Evolutionary conservation across 2,797 vertebrate species (phyloP).

Genomic region (Notoglanidium macrostoma): DNA sequence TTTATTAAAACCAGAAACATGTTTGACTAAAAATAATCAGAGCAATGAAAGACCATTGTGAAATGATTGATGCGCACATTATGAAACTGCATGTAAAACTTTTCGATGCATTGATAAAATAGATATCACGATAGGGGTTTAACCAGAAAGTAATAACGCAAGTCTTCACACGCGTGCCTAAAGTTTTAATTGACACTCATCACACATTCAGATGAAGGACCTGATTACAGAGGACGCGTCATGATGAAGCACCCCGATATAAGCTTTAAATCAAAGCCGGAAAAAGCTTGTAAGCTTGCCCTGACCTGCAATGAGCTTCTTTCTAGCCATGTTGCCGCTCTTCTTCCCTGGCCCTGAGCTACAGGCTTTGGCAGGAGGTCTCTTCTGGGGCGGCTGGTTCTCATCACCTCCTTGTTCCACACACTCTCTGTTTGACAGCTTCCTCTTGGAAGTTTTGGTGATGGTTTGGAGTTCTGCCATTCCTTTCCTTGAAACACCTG

Average conservation of each 20-base stretch:
- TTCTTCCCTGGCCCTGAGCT: conserved; percentile 65
- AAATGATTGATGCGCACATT: background rate
- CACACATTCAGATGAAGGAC: conserved; percentile 7
- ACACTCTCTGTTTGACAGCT: conserved; percentile 74
- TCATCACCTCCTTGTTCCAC: conserved; percentile 71
- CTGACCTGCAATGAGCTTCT: conserved; percentile 87
- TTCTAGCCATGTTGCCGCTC: conserved; percentile 68
- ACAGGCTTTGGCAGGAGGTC: conserved; percentile 65
- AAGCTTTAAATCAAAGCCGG: conserved; percentile 70
- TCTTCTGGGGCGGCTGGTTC: conserved; percentile 79
- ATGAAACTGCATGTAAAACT: background rate
- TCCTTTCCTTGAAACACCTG: conserved; percentile 64
- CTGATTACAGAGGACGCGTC: background rate
- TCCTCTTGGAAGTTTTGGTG: conserved; percentile 79
- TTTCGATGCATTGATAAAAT: background rate
- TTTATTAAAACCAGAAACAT: conserved; percentile 69
- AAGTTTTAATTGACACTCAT: background rate
- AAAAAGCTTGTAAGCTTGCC: conserved; percentile 89
- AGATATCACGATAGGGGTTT: background rate
- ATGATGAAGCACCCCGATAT: background rate
- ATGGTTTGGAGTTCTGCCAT: conserved; percentile 67
- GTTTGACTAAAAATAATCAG: background rate
- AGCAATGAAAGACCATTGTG: background rate
- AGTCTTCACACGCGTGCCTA: no score
- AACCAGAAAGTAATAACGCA: background rate